phyloP scores from a whole-genome alignment of 53 echinoderm and acorn worm species.

The Paelopatides confundens region DNA sequence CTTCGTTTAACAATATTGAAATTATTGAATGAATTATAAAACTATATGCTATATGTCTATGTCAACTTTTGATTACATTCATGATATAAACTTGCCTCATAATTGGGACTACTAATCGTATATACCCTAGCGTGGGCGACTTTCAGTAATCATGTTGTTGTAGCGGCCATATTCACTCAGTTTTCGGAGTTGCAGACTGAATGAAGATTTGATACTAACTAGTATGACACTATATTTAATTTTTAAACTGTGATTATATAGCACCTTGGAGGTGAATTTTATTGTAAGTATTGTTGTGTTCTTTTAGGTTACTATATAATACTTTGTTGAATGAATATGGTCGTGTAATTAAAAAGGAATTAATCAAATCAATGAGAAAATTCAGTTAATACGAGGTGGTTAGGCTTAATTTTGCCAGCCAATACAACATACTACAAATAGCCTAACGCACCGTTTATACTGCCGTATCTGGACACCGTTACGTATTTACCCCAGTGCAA shows the following conservation, averaged over 20 bases:
- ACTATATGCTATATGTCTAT: no score
- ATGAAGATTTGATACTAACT: not conserved
- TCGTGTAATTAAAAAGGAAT: not conserved
- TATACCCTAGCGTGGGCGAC: slow-evolving; percentile 27
- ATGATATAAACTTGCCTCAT: no score
- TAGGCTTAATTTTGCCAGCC: not conserved
- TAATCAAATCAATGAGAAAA: not conserved
- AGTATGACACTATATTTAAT: not conserved
- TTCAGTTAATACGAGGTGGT: not conserved
- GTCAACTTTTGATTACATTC: no score
- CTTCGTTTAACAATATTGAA: no score
- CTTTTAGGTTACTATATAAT: no score
- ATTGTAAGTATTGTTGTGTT: not conserved
- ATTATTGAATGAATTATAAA: no score
- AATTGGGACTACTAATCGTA: not conserved
- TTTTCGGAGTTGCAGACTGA: not conserved
- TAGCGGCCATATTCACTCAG: slow-evolving; percentile 34
- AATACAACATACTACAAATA: not conserved
- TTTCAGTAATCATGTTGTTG: slow-evolving; percentile 34
- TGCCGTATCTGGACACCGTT: no score
- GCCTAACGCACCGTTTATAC: not conserved
- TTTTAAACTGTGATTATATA: not conserved
- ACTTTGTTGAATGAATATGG: no score
- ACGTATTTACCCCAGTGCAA: no score
- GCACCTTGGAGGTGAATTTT: not conserved